phyloP scores from a whole-genome alignment of 1,140 invertebrate genomes.

The Rhynchophorus ferrugineus region DNA sequence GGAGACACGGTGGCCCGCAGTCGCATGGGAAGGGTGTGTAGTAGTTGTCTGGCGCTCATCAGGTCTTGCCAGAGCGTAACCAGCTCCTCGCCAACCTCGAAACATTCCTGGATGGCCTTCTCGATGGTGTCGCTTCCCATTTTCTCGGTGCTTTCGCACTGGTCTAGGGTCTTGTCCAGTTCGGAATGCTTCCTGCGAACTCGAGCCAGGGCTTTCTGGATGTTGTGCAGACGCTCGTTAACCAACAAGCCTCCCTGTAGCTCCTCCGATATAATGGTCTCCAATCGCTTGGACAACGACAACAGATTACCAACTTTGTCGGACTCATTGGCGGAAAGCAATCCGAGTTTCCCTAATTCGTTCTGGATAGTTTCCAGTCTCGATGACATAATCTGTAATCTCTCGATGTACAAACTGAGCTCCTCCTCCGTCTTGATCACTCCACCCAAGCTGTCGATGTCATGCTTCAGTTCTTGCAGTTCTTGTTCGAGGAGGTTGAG shows the following conservation, averaged over 20 bases:
- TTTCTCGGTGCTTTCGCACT: slow-evolving; percentile 61
- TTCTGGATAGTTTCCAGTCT: slow-evolving; percentile 69
- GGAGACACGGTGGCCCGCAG: slow-evolving; percentile 66
- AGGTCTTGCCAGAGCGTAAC: slow-evolving; percentile 65
- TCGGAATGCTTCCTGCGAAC: slow-evolving; percentile 59
- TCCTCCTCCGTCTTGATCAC: slow-evolving; percentile 76
- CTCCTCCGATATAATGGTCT: slow-evolving; percentile 64
- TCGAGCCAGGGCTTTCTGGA: slow-evolving; percentile 58
- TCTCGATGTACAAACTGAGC: slow-evolving; percentile 68
- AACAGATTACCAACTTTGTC: slow-evolving; percentile 66
- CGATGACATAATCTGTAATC: slow-evolving; percentile 64
- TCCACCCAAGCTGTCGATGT: slow-evolving; percentile 61
- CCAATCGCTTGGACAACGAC: slow-evolving; percentile 57
- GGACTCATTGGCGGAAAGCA: slow-evolving; percentile 62
- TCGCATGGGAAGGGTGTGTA: slow-evolving; percentile 66
- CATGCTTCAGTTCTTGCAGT: slow-evolving; percentile 57
- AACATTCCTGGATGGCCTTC: slow-evolving; percentile 58
- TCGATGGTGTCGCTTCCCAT: slow-evolving; percentile 64
- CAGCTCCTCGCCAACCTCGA: slow-evolving; percentile 56
- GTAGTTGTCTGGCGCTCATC: slow-evolving; percentile 59
- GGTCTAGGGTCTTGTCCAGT: slow-evolving; percentile 54
- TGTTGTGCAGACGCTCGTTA: slow-evolving; percentile 59
- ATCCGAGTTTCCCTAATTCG: slow-evolving; percentile 63
- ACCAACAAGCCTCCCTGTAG: slow-evolving; percentile 61
- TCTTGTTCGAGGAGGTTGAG: slow-evolving; percentile 64